Evolutionary conservation across 2,797 vertebrate genomes (phyloP).

Genomic region (Liasis olivaceus): DNA sequence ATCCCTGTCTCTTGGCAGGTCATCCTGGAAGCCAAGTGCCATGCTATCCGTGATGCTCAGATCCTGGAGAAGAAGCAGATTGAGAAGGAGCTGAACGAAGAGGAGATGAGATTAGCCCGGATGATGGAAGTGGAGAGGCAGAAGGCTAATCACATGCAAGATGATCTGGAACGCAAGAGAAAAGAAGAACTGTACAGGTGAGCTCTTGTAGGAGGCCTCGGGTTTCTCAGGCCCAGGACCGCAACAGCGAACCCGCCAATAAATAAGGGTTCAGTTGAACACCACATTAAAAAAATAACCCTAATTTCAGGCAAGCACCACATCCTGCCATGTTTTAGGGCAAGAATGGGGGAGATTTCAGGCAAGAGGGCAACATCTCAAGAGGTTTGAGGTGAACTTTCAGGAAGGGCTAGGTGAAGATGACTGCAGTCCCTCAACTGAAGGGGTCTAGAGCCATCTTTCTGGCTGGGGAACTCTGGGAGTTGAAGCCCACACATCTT

Average conservation of each 20-base stretch:
- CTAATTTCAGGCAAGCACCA: background rate
- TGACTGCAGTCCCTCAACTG: background rate
- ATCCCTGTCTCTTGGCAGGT: slow-evolving; percentile 69
- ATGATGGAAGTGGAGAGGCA: slow-evolving; percentile 87
- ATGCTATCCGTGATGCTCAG: slow-evolving; percentile 85
- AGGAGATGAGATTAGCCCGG: slow-evolving; percentile 82
- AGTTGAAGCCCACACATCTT: background rate
- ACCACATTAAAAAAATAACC: background rate
- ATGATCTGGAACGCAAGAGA: slow-evolving; percentile 74
- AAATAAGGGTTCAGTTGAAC: background rate
- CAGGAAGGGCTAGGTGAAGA: background rate
- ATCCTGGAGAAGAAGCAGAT: slow-evolving; percentile 86
- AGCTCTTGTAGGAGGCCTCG: rapidly evolving
- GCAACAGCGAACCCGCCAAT: background rate
- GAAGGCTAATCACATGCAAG: slow-evolving; percentile 75
- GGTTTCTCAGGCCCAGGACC: rapidly evolving
- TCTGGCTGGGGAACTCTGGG: background rate
- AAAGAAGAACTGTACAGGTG: slow-evolving; percentile 81
- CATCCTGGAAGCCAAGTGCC: slow-evolving; percentile 85
- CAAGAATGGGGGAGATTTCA: background rate
- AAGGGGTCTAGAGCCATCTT: background rate
- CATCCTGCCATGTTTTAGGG: background rate
- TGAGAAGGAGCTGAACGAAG: slow-evolving; percentile 75
- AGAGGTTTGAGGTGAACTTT: background rate
- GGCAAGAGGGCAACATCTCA: background rate